Evolutionary conservation across 2,888 invertebrate genomes (phyloP), one percentile per base, ranked within the genome.

Genomic region (Nymphalis urticae): DNA sequence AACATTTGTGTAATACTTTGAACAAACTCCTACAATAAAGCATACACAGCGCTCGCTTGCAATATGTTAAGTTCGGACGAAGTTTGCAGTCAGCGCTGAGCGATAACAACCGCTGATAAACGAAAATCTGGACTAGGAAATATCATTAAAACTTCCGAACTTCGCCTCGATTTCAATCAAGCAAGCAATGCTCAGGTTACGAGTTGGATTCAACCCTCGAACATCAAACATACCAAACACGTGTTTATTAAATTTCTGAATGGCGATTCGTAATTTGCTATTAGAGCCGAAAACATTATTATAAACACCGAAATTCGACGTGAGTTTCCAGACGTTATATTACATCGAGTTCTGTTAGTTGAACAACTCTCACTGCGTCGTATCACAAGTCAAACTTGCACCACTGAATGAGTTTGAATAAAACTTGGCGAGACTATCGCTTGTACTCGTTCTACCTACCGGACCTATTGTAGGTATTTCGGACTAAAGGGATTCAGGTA

Each of bases 91-190:
- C 56, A 17, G 56, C 32, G 27, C n/a, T 8, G n/a, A 56, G 56
- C 56, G 58, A 58, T 58, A n/a, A 4, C 36, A 19, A 42, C 58
- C 42, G 58, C 48, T 64, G n/a, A 19, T 56, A 64, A 42, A 58
- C 48, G 64, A 36, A 58, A 64, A 56, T 48, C 48, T 64, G 32
- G 48, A 48, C 56, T 48, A 42, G 58, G 27, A 64, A 58, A 58
- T 48, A 48, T 58, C 64, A 64, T 64, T 64, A 64, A 64, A 64
- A 64, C 58, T 64, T 64, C 32, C 32, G 19, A 63, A 54, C 47
- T 54, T 48, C 48, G 21, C 64, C 56, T 64, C 27, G 16, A 32
- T 56, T 56, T 48, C 64, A 42, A 58, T 58, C 58, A 58, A 32
- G 56, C 56, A 21, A 56, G 36, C 10, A 19, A 27, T 54, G 54